Evolutionary conservation across 1,140 invertebrate genomes (phyloP), one percentile per base, ranked within the genome.

Genomic region (Brachionus rotundiformis): DNA sequence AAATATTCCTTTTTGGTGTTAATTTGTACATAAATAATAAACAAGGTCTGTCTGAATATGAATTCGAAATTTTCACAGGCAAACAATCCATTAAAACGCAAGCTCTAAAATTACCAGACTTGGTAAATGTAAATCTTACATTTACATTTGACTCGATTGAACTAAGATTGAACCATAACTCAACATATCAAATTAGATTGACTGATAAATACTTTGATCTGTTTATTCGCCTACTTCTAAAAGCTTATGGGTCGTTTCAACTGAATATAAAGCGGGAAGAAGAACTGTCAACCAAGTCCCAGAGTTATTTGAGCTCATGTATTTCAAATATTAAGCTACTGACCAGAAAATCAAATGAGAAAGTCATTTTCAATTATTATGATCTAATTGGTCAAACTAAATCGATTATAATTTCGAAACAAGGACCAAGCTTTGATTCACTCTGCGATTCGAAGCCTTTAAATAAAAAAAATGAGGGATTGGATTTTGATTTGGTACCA

Each of bases 61-160:
- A 73, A 44, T 73, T 73, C 11, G 68, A 73, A 73, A 73, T 73
- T 25, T 73, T 44, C 10, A 73, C 68, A 3, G 25, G 19, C 6
- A 73, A 73, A 44, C 63, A 68, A 36, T 68, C 31, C n/a, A 68
- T 68, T 10, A 68, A 68, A 36, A 68, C 11, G 7, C 25, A 68
- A 10, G n/a, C 63, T 19, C 11, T 68, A 11, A 16, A 36, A 10
- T 16, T 33, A 19, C 11, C 11, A 3, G 16, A 68, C 7, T 36
- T 36, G 29, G 11, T 33, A 16, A 68, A 68, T 11, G 36, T 73
- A 19, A 73, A 73, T 44, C 23, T 73, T 25, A 73, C 68, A 19
- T 73, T 73, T 73, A 44, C 68, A 27, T 73, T 44, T 44, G 44
- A 73, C 23, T 73, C 68, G 19, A 73, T 73, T 44, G 68, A 73